Evolutionary conservation across 2,888 invertebrate species (phyloP), one percentile per base, ranked within the genome.

Genomic region (Clistopyga incitator): DNA sequence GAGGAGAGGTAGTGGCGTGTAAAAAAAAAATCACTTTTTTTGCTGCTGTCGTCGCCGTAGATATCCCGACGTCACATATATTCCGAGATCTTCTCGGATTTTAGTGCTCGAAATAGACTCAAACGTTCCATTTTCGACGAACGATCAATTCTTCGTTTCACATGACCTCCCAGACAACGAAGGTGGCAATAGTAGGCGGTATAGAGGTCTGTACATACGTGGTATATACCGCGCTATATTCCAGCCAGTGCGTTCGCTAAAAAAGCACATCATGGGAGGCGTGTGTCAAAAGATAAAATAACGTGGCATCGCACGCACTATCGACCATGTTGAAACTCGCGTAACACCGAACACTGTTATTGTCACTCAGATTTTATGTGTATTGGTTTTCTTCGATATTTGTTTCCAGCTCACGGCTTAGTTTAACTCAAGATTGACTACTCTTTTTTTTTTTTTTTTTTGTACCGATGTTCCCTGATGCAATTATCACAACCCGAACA

Each of bases 111-210:
- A 13, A 3, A 52, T 18, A 54, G 54, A 54, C 54, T 29, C 34
- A 54, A 70, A 38, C 23, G 70, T 54, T 10, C 54, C 70, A 70
- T 52, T 70, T 54, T 54, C 38, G 15, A 18, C 54, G 50, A n/a
- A n/a, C 54, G 54, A 54, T 70, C 54, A 70, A 54, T 10, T 29
- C 11, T 34, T 6, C 38, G 38, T 70, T 54, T 54, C 38, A 54
- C 54, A 38, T 15, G 38, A 70, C 38, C 54, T 54, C 15, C n/a
- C 20, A 10, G 70, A 50, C 34, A 54, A 11, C 70, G 23, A 52
- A 6, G 38, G 42, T 52, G 34, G 38, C 54, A 52, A 13, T 70
- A 10, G 18, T 54, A 29, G 18, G 23, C 42, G 18, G 13, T 34
- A 42, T 70, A 54, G 34, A 34, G 18, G 18, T 34, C 1, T 70